Base-by-base conservation (phyloP, 2,113 vertebrate species). In the Pantherophis guttatus region DNA sequence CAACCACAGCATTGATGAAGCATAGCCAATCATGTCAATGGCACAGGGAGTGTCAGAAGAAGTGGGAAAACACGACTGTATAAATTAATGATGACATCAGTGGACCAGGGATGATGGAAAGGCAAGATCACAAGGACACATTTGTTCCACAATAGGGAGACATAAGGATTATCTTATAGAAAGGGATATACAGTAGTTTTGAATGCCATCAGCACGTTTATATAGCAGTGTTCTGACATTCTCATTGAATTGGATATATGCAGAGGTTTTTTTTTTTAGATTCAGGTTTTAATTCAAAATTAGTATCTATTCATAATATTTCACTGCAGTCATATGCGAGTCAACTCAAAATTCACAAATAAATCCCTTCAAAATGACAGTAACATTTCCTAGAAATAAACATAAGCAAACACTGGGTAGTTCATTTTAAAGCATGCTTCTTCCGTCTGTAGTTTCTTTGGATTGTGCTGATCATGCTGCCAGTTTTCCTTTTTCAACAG, bases 361-460 rank as follows among this genome's bases (percentile, higher is more conserved):
- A 75, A 81, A 91, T 81, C 65, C 90, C 15, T 39, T 13, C 21
- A 17, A 81, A 81, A 91, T 91, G 50, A 81, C 33, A 91, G 53
- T 90, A 75, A 91, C 23, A 81, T 33, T 90, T 62, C 23, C 57
- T 70, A 19, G 59, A 90, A 90, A 90, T 90, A 90, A 52, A 90
- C n/a, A 62, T 54, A 33, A 81, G 75, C 8, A n/a, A 70, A 54
- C 53, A 81, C 75, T 81, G 39, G n/a, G 24, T 39, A 81, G 29
- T 39, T 81, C 75, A 81, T 55, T 91, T 48, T 17, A 81, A 54
- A 29, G 59, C 26, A 33, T 21, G 29, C 9, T 81, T 75, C 62
- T 54, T 81, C 65, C 2, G 24, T 24, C 65, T 81, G 24, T 81
- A n/a, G 52, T 39, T 19, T n/a, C 90, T 91, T 81, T 81, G 33